Base-by-base conservation (phyloP, 2,113 vertebrate species). In the Solea senegalensis region DNA sequence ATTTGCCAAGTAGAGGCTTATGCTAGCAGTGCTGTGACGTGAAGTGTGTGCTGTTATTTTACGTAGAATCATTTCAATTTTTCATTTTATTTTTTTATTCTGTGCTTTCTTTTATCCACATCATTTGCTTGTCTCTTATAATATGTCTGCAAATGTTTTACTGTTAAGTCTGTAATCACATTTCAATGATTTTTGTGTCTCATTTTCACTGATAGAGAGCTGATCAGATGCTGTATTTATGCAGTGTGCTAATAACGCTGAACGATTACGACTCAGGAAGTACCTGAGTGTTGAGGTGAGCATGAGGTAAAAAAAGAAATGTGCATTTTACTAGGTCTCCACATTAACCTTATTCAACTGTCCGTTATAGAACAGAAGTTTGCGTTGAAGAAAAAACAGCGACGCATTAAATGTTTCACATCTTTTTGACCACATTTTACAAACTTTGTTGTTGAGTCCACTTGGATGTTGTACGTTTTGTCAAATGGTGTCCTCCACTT, bases 1-100 rank as follows among this genome's bases (percentile, higher is more conserved):
- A 54, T 86, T 89, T 88, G 88, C 78, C 81, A 88, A 83, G 71
- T 81, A 81, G 71, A 41, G 59, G 61, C 76, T 76, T 58, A 40
- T 53, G 61, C 53, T 49, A 65, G 62, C 66, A 70, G 64, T 81
- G 56, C 59, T 49, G 65, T 82, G 62, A 54, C 3, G 28, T 83
- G n/a, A 70, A 75, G 61, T 61, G 13, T 69, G 27, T 62, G 12
- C 16, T 60, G 41, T 72, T 81, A 65, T 54, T 74, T 74, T 70
- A 65, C 45, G 3, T 46, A 66, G 49, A 76, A 61, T 74, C 68
- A 51, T 74, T 72, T 27, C 0, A 45, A 21, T 49, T 54, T 61
- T 43, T 6, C 27, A 59, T 71, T 74, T 74, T 72, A 16, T 69
- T 57, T 34, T 50, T 68, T 56, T 60, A 43, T 78, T 76, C 46